phyloP scores from a whole-genome alignment of 64 coral and sea anemone genomes.

The Stichodactyla mertensii region DNA sequence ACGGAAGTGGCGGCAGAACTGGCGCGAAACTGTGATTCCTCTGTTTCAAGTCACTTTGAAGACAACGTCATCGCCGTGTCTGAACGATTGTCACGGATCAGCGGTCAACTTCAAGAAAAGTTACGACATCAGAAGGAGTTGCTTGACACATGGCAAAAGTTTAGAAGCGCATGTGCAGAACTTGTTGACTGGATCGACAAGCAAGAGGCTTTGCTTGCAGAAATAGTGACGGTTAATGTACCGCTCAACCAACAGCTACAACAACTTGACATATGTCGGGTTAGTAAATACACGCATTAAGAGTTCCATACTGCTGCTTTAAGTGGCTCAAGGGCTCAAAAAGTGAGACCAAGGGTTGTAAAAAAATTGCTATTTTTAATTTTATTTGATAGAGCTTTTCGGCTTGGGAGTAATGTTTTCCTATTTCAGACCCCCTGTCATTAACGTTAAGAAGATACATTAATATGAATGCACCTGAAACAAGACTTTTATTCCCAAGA shows the following conservation, averaged over 20 bases:
- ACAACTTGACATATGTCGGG: conserved; percentile 63
- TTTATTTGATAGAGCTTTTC: too few relatives aligned
- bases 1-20: conserved; percentile 69
- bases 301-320: too few relatives aligned
- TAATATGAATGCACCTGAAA: too few relatives aligned
- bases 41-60: conserved; percentile 58
- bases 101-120: conserved; percentile 32
- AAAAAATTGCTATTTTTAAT: too few relatives aligned
- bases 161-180: conserved; percentile 56
- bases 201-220: conserved; percentile 55
- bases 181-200: conserved; percentile 74
- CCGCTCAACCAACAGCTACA: conserved; percentile 56
- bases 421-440: too few relatives aligned
- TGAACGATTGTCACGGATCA: conserved; percentile 42
- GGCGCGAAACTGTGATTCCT: conserved; percentile 66
- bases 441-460: too few relatives aligned
- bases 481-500: too few relatives aligned
- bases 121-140: conserved; percentile 51
- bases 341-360: too few relatives aligned
- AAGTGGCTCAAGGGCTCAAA: too few relatives aligned
- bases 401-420: too few relatives aligned
- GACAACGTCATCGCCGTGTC: conserved; percentile 39
- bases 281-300: neutral
- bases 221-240: conserved; percentile 45
- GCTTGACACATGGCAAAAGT: conserved; percentile 57